These are phyloP conservation scores for Glossophaga mutica DNA, from an alignment of 2,797 vertebrate genomes.

Conservation along the genomic window DNA sequence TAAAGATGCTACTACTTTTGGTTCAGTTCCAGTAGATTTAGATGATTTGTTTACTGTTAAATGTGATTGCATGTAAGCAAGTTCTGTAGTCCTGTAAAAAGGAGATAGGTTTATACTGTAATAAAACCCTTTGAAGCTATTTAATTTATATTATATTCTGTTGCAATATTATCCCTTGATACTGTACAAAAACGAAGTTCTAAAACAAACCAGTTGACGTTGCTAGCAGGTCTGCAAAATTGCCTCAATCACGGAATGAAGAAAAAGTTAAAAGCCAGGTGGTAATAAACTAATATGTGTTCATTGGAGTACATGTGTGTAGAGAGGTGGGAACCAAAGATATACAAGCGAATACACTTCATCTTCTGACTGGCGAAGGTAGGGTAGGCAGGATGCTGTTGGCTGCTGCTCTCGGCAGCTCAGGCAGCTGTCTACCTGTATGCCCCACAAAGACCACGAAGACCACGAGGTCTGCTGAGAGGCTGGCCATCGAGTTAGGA, in stretches of 20 bases:
- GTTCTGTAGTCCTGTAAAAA: background rate
- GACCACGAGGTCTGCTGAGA: background rate
- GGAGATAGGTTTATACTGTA: background rate
- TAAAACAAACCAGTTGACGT: background rate
- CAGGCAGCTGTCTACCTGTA: background rate
- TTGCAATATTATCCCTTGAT: background rate
- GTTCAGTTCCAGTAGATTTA: background rate
- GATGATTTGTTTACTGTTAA: background rate
- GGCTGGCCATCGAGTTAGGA: background rate
- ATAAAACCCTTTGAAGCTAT: background rate
- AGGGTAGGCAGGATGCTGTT: background rate
- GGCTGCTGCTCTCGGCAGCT: background rate
- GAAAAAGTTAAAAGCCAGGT: background rate
- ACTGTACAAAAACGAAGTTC: background rate
- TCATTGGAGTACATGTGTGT: background rate
- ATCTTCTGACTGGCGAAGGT: background rate
- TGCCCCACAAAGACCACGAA: background rate
- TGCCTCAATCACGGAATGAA: background rate
- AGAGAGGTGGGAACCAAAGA: background rate
- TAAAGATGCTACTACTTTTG: background rate
- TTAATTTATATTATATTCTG: slow-evolving; percentile 8
- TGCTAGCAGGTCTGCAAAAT: background rate
- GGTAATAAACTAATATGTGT: background rate
- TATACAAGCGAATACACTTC: background rate
- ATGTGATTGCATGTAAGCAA: background rate